These are phyloP conservation scores for Pseudorhombus dupliciocellatus DNA, from an alignment of 2,113 vertebrate genomes.

Conservation along the genomic window DNA sequence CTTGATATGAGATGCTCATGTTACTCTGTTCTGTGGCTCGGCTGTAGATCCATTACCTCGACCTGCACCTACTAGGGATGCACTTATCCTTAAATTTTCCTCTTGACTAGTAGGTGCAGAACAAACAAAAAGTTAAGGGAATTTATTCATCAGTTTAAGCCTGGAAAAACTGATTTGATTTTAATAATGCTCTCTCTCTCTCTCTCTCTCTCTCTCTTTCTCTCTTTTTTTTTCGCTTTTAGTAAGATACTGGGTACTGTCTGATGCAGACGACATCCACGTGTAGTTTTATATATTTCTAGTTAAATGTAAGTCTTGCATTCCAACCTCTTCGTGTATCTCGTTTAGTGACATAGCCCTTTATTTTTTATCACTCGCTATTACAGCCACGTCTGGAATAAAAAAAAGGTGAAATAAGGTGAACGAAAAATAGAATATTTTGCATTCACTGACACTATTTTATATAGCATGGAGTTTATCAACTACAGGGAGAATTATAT, in stretches of 20 bases:
- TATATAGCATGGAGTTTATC: conserved; percentile 79
- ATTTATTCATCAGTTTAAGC: conserved; percentile 65
- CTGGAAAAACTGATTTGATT: conserved; percentile 59
- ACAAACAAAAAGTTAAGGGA: conserved; percentile 72
- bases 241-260: conserved; percentile 73
- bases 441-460: conserved; percentile 80
- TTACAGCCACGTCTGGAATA: conserved; percentile 74
- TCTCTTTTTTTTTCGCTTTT: conserved; percentile 57
- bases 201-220: background rate
- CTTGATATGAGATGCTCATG: background rate
- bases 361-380: conserved; percentile 77
- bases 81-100: conserved; percentile 76
- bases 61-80: conserved; percentile 78
- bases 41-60: conserved; percentile 67
- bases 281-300: conserved; percentile 80
- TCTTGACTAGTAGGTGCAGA: conserved; percentile 74
- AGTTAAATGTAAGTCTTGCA: conserved; percentile 81
- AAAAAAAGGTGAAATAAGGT: conserved; percentile 69
- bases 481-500: conserved; percentile 81
- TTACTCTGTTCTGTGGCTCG: conserved; percentile 6
- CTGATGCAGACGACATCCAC: conserved; percentile 69
- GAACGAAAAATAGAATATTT: conserved; percentile 67
- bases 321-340: conserved; percentile 83
- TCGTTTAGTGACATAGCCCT: conserved; percentile 78
- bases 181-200: conserved; percentile 41